These are phyloP conservation scores for Anguilla rostrata DNA, from an alignment of 2,113 vertebrate genomes.

Conservation along the genomic window DNA sequence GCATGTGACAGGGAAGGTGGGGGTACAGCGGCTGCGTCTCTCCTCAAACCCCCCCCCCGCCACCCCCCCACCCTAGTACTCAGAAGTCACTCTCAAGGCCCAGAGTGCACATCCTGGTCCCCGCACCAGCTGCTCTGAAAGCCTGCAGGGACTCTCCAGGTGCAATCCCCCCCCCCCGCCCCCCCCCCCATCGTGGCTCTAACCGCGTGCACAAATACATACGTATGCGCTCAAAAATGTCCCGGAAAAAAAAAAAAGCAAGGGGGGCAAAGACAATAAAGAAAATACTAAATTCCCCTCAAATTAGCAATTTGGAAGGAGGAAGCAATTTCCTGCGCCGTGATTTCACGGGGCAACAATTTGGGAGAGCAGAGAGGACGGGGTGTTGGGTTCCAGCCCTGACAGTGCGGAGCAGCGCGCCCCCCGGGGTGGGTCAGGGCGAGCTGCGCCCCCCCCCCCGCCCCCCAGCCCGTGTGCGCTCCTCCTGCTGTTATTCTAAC, in stretches of 20 bases:
- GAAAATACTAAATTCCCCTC: constrained; percentile 15
- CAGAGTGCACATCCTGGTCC: no score
- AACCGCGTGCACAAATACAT: background rate
- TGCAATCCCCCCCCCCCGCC: background rate
- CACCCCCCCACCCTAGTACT: no score
- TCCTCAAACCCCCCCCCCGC: no score
- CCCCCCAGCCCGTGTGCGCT: background rate
- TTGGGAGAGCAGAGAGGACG: constrained; percentile 29
- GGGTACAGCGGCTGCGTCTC: no score
- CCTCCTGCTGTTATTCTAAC: constrained; percentile 40
- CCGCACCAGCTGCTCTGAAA: background rate
- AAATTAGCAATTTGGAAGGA: constrained; percentile 33
- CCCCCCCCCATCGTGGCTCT: background rate
- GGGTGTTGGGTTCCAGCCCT: constrained; percentile 38
- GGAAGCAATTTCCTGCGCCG: constrained; percentile 32
- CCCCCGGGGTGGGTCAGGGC: constrained; percentile 41
- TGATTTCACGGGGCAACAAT: constrained; percentile 47
- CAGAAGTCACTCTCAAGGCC: no score
- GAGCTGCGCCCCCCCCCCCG: constrained; percentile 38
- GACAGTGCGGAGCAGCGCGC: constrained; percentile 23
- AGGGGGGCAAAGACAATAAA: background rate
- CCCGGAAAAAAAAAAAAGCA: background rate
- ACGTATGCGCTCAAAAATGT: background rate
- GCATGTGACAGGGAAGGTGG: background rate
- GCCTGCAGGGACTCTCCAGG: background rate